Evolutionary conservation across 2,888 invertebrate species (phyloP).

Genomic region (Matsumyia berberina): DNA sequence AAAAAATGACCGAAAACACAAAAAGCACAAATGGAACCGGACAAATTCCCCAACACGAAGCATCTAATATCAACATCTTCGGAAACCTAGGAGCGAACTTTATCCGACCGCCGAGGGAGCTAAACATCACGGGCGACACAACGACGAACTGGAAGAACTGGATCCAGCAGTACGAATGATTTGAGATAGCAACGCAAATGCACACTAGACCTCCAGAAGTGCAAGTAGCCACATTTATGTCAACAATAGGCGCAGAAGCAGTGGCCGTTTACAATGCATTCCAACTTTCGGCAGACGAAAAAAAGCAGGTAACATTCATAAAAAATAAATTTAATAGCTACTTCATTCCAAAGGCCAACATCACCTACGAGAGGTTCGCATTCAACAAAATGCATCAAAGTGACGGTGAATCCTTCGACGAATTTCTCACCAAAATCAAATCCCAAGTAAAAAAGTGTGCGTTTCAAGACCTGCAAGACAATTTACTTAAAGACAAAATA

Average conservation of each 20-base stretch:
- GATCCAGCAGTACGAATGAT: not conserved
- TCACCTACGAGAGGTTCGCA: constrained; percentile 12
- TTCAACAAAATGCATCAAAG: constrained; percentile 24
- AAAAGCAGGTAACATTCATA: constrained; percentile 16
- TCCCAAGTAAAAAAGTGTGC: constrained; percentile 15
- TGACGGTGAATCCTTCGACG: constrained; percentile 1
- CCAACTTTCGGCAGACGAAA: constrained; percentile 13
- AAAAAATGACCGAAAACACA: not conserved
- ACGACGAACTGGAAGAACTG: constrained; percentile 8
- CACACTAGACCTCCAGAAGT: constrained; percentile 1
- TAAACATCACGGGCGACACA: not conserved
- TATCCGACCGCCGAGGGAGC: not conserved
- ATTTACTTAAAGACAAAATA: constrained; percentile 23
- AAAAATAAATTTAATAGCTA: constrained; percentile 18
- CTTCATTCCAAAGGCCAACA: constrained; percentile 17
- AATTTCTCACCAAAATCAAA: constrained; percentile 23
- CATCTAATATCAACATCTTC: not conserved
- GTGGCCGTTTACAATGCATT: constrained; percentile 27
- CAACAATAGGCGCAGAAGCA: constrained; percentile 27
- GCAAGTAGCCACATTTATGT: constrained; percentile 33
- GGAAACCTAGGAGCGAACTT: not conserved
- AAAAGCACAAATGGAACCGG: not conserved
- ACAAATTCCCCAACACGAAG: no score
- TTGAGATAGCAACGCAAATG: not conserved
- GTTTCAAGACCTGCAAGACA: constrained; percentile 15